These are phyloP conservation scores for Yponomeuta evonymella DNA, from an alignment of 2,888 invertebrate species.

Conservation along the genomic window DNA sequence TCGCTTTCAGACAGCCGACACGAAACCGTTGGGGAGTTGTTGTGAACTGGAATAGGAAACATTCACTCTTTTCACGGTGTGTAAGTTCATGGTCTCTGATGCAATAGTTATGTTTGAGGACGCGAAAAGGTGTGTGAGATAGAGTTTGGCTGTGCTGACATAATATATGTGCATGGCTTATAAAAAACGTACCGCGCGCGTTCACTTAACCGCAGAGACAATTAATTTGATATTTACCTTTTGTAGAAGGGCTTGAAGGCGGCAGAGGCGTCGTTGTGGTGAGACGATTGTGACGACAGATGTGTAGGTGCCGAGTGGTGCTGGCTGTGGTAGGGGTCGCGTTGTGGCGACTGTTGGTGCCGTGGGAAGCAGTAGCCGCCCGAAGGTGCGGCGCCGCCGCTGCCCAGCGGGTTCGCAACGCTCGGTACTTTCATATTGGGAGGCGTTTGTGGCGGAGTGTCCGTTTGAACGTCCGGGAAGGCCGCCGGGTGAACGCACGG, in stretches of 20 bases:
- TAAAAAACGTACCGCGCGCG: background rate
- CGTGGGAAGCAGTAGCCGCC: constrained; percentile 71
- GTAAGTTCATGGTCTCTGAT: constrained; percentile 23
- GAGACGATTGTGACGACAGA: constrained; percentile 53
- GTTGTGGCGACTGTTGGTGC: constrained; percentile 72
- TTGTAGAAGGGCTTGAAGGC: constrained; percentile 94
- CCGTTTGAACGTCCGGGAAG: constrained; percentile 91
- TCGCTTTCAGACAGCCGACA: constrained; percentile 82
- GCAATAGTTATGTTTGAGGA: constrained; percentile 14
- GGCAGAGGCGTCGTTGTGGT: constrained; percentile 75
- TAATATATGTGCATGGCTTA: background rate
- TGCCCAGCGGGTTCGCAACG: constrained; percentile 83
- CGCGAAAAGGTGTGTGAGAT: constrained; percentile 3
- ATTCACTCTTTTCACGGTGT: constrained; percentile 56
- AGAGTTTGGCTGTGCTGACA: constrained; percentile 5
- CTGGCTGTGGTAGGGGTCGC: constrained; percentile 75
- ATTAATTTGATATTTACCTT: constrained; percentile 77
- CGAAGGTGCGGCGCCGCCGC: constrained; percentile 75
- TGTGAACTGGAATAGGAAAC: constrained; percentile 78
- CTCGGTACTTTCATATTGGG: constrained; percentile 94
- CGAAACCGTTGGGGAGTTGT: constrained; percentile 84
- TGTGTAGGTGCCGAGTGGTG: constrained; percentile 68
- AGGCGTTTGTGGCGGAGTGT: constrained; percentile 95
- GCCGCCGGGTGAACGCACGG: constrained; percentile 81
- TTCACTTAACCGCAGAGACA: background rate